Conservation (phyloP, 2,888 invertebrate species). For the Eulithis prunata region DNA sequence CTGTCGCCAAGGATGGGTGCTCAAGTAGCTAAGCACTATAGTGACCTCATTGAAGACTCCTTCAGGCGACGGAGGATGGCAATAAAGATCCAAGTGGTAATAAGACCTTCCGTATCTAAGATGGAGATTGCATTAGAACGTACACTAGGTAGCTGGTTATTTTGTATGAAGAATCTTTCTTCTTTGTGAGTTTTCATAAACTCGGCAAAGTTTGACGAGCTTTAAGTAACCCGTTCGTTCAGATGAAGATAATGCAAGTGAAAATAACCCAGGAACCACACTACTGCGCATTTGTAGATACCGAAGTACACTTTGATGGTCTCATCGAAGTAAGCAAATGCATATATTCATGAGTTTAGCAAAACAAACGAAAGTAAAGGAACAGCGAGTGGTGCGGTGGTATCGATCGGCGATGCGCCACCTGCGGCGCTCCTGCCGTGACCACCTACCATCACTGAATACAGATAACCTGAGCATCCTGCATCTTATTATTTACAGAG, state of each 20-base stretch:
- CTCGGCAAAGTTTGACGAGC: no score
- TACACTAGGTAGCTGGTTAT: background rate
- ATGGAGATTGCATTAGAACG: background rate
- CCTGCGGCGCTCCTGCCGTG: constrained; percentile 21
- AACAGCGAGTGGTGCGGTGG: constrained; percentile 19
- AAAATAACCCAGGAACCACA: no score
- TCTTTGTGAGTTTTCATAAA: no score
- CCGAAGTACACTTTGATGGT: no score
- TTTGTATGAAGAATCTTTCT: no score
- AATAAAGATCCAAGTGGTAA: constrained; percentile 26
- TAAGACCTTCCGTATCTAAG: constrained; percentile 9
- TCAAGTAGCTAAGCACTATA: constrained; percentile 2
- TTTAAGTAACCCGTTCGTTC: no score
- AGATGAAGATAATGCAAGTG: no score
- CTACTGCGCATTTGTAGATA: no score
- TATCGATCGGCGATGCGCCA: constrained; percentile 30
- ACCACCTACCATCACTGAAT: constrained; percentile 24
- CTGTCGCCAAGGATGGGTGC: constrained; percentile 18
- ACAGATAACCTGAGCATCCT: constrained; percentile 9
- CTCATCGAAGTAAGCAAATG: no score
- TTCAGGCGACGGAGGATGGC: constrained; percentile 8
- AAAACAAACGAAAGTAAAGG: constrained; percentile 2
- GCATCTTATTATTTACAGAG: background rate
- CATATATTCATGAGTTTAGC: background rate
- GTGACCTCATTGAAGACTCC: constrained; percentile 21